Evolutionary conservation across 2,797 vertebrate genomes (phyloP), one percentile per base, ranked within the genome.

Genomic region (Aplochiton taeniatus): DNA sequence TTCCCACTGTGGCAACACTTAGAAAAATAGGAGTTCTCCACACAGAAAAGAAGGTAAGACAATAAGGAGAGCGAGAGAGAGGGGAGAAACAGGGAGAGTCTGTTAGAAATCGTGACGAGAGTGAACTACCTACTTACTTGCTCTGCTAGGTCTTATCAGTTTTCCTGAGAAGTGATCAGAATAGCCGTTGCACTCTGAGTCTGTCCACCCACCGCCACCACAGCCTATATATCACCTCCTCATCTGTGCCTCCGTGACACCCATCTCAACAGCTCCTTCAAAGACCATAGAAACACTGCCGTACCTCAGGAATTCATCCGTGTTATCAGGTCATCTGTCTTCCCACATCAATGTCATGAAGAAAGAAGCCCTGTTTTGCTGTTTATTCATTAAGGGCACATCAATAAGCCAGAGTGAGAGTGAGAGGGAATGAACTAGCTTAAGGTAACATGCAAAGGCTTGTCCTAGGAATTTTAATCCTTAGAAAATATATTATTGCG

Each of bases 221-320:
- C n/a, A 56, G 78, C 80, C 77, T 84, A 88, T 89, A 87, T 90
- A 88, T 83, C 72, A 75, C 61, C 61, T 79, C 73, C 73, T 71
- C 72, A 77, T 73, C 65, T 47, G 66, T 49, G 74, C 84, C 83
- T 77, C 73, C 69, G 77, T 84, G 80, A 87, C 84, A 86, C 86
- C 84, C 69, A 74, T 66, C 70, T 78, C 83, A 65, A 77, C 73
- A 69, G 65, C 71, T 84, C 67, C 74, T 83, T 79, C 70, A 78
- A 77, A 54, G 59, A 52, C 78, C 85, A 77, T 85, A 74, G 89
- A 88, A 80, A 90, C 89, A 70, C 74, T 80, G 65, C 68, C 63
- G 66, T 78, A 69, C 16, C 75, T 72, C 58, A 65, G 82, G 76
- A 84, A 86, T 80, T 14, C 69, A 17, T 65, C 63, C 46, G 16